Evolutionary conservation across 2,113 vertebrate species (phyloP).

Genomic region (Corydoras sp.): DNA sequence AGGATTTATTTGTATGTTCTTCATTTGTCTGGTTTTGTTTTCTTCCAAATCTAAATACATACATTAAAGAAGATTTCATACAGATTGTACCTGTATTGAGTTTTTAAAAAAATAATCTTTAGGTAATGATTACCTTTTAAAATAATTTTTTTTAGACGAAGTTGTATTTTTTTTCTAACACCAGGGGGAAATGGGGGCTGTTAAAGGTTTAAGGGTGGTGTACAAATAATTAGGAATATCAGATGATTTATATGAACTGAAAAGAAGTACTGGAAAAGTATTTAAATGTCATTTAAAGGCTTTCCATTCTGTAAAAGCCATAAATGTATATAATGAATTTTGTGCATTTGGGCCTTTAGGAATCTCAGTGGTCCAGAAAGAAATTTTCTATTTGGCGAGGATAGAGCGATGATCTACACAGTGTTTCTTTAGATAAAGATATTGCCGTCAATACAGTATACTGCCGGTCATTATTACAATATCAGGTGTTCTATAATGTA

Average conservation of each 20-base stretch:
- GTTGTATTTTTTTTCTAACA: no score
- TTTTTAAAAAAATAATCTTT: no score
- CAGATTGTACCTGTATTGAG: no score
- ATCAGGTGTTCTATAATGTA: conserved; percentile 9
- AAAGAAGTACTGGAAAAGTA: not conserved
- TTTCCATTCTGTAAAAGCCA: conserved; percentile 1
- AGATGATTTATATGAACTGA: not conserved
- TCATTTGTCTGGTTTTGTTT: no score
- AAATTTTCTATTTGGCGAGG: not conserved
- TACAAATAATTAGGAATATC: no score
- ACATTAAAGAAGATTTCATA: no score
- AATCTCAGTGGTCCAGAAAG: not conserved
- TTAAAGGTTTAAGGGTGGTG: no score
- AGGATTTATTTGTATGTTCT: no score
- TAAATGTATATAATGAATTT: conserved; percentile 1
- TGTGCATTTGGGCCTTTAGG: conserved; percentile 3
- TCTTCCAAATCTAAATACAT: no score
- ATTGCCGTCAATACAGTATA: not conserved
- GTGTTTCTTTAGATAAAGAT: not conserved
- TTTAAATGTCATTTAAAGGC: not conserved
- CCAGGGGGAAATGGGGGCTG: no score
- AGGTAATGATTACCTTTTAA: no score
- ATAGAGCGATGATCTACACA: conserved; percentile 10
- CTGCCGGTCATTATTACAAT: not conserved
- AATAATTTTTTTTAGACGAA: no score